These are phyloP conservation scores for Nomada ruficornis DNA, from an alignment of 2,888 invertebrate species.

Conservation along the genomic window DNA sequence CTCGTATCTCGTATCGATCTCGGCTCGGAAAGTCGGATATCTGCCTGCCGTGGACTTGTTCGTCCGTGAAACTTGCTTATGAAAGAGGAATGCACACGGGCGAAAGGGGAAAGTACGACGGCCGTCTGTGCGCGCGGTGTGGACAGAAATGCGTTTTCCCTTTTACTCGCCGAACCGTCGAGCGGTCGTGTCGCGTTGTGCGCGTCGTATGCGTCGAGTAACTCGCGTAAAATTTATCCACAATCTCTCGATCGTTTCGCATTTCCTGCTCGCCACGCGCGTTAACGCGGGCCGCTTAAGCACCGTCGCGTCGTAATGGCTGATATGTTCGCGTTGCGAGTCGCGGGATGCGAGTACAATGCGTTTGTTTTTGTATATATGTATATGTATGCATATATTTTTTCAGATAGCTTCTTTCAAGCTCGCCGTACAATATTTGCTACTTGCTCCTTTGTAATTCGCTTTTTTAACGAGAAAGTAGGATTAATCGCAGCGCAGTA, in stretches of 20 bases:
- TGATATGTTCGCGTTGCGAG: constrained; percentile 4
- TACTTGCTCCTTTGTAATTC: too few species aligned
- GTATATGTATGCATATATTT: too few species aligned
- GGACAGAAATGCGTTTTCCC: constrained; percentile 51
- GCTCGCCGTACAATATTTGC: too few species aligned
- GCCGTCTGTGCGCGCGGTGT: background rate
- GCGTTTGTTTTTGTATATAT: background rate
- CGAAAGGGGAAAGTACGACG: constrained; percentile 53
- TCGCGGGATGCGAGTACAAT: background rate
- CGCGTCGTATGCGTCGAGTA: background rate
- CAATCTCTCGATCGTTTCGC: constrained; percentile 28
- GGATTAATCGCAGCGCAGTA: too few species aligned
- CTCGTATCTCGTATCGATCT: constrained; percentile 60
- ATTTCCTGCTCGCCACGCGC: constrained; percentile 31
- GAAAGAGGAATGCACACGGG: constrained; percentile 51
- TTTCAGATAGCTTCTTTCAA: too few species aligned
- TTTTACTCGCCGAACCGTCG: constrained; percentile 37
- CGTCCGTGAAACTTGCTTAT: constrained; percentile 60
- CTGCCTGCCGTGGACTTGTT: constrained; percentile 52
- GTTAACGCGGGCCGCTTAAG: constrained; percentile 19
- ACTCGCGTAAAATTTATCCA: constrained; percentile 39
- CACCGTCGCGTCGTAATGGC: background rate
- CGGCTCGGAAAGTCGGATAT: constrained; percentile 60
- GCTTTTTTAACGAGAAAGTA: too few species aligned
- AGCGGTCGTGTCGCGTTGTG: background rate